Evolutionary conservation across 2,113 vertebrate species (phyloP), one percentile per base, ranked within the genome.

Genomic region (Trinectes maculatus): DNA sequence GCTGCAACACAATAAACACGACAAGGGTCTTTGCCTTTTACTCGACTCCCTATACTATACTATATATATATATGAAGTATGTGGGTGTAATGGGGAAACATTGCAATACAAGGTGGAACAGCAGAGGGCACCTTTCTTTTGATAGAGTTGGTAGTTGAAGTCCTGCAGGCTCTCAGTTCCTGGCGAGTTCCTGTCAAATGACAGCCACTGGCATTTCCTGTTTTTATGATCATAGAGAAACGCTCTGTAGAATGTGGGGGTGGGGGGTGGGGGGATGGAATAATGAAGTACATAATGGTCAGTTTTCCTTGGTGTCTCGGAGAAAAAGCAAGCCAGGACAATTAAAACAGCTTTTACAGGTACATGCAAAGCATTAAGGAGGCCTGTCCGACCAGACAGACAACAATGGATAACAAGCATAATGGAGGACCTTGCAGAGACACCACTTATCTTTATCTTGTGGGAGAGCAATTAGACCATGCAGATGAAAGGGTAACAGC

Each of bases 71-170:
- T n/a, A n/a, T n/a, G n/a, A n/a, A n/a, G n/a, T n/a, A n/a, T n/a
- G n/a, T n/a, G n/a, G n/a, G n/a, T 25, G 15, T 21, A 44, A 44
- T n/a, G 6, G 4, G 12, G 29, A 22, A 19, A 61, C 18, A 34
- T 5, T 16, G 18, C 31, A n/a, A 61, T 44, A 44, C 34, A 59
- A 34, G 16, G 2, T 24, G 34, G 8, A 62, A 64, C 25, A 87
- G 87, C 69, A 89, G 79, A 65, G 54, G 72, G 90, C 48, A 98
- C 98, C 98, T 98, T 98, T 99, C 85, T 97, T 98, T 90, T 98
- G 95, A 86, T 96, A 98, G 51, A 99, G 95, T 85, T 98, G 94
- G 82, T 94, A 96, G 67, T 94, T 92, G 79, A 93, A 92, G 89
- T 96, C 93, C 72, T 91, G 93, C 51, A 94, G 94, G 51, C 86